A percentile compares a stretch with the other conserved stretches of the same genome.
Conservation (phyloP, 64 coral and sea anemone species). For the Stylophora pistillata region DNA sequence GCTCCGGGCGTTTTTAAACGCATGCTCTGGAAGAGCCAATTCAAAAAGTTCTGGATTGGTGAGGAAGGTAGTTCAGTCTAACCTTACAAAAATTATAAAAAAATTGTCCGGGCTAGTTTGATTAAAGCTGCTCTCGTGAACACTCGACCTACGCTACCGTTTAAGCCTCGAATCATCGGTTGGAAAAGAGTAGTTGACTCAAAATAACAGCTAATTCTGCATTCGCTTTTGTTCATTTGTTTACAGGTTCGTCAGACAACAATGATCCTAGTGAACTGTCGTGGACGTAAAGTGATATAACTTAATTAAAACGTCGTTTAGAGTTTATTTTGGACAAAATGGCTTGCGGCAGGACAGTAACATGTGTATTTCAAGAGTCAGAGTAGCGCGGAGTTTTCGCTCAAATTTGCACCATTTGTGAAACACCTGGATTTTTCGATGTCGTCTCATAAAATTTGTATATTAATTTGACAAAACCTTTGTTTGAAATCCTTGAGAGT, state of each 20-base stretch:
- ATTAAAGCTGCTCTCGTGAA: too few species aligned
- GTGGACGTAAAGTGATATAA: not conserved
- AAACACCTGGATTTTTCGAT: constrained; percentile 13
- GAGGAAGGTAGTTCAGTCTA: too few species aligned
- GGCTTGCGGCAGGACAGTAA: not conserved
- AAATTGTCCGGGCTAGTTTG: too few species aligned
- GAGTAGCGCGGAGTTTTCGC: not conserved
- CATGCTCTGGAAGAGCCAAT: too few species aligned
- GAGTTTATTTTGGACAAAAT: not conserved
- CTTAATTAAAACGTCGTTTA: constrained; percentile 42
- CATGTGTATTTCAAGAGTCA: constrained; percentile 5
- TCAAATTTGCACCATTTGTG: not conserved
- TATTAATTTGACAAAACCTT: constrained; percentile 35
- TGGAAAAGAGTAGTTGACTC: not conserved
- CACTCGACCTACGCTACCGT: too few species aligned
- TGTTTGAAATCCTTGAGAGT: constrained; percentile 8
- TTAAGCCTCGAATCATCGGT: not conserved
- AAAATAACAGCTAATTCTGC: not conserved
- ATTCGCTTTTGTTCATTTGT: not conserved
- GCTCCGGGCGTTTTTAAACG: too few species aligned
- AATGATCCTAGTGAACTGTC: not conserved
- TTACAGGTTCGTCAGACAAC: constrained; percentile 16
- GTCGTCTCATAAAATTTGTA: constrained; percentile 24
- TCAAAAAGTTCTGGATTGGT: too few species aligned
- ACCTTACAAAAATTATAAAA: too few species aligned